Base-by-base conservation (phyloP, 2,888 invertebrate species). In the Scotopteryx bipunctaria region DNA sequence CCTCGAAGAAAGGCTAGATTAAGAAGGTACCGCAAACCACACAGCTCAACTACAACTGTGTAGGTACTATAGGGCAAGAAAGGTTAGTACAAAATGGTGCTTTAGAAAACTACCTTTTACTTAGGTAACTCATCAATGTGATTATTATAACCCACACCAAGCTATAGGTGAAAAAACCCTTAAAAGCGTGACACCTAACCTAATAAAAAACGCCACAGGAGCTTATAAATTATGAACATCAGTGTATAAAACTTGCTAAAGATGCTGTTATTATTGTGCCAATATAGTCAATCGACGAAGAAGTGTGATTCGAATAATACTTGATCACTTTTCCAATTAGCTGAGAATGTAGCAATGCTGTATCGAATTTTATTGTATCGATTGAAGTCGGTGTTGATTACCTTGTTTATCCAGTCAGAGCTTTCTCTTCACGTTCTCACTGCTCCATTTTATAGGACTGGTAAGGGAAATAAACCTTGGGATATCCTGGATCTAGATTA, bases 291-390 rank as follows among this genome's bases (percentile, higher is more conserved):
- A n/a, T n/a, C n/a, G n/a, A n/a, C n/a, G n/a, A n/a, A n/a, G n/a
- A n/a, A n/a, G n/a, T n/a, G n/a, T n/a, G 17, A 27, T n/a, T 27
- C n/a, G 9, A 15, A n/a, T 16, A 38, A 25, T 16, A 9, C 9
- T 3, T 8, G 17, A 42, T 15, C 32, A 21, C 32, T 15, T 41
- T 31, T 14, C 32, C 32, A 42, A 23, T 42, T 42, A 42, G 11
- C 23, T 15, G 5, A 21, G 9, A 15, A 21, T 17, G 11, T 41
- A 13, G 14, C 29, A 17, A 17, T 29, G 32, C 21, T 19, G 32
- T 43, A 33, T 33, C 23, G 43, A 33, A 23, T 43, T 33, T 23
- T 33, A 43, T 43, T 32, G 15, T 33, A 43, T 33, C 9, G 9
- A 6, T 13, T 16, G 14, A 25, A 27, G 16, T 16, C 15, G 5